phyloP scores from a whole-genome alignment of 2,113 vertebrate genomes.

The Sebastes schlegelii region DNA sequence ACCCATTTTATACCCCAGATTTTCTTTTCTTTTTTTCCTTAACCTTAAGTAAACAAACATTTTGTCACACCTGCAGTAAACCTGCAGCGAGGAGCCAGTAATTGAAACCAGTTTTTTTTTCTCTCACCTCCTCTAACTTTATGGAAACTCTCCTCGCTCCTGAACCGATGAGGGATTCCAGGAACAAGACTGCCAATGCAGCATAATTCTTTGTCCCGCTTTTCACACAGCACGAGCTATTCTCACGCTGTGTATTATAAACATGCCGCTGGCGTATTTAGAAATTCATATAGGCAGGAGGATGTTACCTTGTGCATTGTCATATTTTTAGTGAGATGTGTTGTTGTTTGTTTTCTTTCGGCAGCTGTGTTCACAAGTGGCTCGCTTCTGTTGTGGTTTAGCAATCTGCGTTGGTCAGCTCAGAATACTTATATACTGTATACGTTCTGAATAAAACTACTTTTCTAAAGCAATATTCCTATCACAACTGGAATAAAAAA shows the following conservation, averaged over 20 bases:
- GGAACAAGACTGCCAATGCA: conserved; percentile 57
- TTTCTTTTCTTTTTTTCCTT: conserved; percentile 35
- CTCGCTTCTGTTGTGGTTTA: neutral
- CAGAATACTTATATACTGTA: neutral
- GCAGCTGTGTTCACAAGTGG: neutral
- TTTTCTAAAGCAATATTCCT: neutral
- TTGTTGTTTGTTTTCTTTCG: conserved; percentile 25
- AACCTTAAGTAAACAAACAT: conserved; percentile 42
- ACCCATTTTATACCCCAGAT: conserved; percentile 12
- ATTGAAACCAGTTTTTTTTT: conserved; percentile 47
- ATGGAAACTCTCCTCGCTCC: conserved; percentile 47
- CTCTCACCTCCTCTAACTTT: conserved; percentile 21
- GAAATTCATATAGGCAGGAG: conserved; percentile 37
- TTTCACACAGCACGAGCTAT: conserved; percentile 58
- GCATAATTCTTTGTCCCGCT: conserved; percentile 71
- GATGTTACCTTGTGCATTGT: conserved; percentile 35
- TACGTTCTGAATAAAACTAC: neutral
- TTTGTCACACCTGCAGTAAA: conserved; percentile 39
- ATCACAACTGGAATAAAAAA: neutral
- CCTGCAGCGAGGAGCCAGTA: conserved; percentile 43
- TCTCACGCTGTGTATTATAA: conserved; percentile 58
- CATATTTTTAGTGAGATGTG: conserved; percentile 50
- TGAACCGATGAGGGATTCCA: conserved; percentile 48
- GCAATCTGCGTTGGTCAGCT: conserved; percentile 37
- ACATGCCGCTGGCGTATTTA: conserved; percentile 48